These are phyloP conservation scores for Nesoenas mayeri DNA, from an alignment of 2,113 vertebrate genomes.

Conservation along the genomic window DNA sequence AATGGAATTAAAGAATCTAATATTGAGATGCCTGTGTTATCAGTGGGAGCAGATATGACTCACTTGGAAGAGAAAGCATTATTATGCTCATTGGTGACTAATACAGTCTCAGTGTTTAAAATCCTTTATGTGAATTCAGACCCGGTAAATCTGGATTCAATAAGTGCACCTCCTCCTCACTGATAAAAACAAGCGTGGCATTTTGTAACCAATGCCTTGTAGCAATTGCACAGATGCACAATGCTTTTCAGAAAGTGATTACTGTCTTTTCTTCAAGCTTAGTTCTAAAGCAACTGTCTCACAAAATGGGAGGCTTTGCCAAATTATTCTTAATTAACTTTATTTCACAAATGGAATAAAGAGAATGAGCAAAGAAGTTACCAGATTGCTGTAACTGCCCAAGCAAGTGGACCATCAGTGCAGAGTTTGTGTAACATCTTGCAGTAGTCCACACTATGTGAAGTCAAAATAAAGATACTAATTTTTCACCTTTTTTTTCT, in stretches of 20 bases:
- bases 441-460: not conserved
- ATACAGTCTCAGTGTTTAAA: slow-evolving; percentile 25
- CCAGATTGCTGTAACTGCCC: not conserved
- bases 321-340: not conserved
- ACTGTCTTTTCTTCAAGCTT: slow-evolving; percentile 10
- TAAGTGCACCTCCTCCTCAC: not conserved
- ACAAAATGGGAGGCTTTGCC: not conserved
- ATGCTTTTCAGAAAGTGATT: not conserved
- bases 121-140: not conserved
- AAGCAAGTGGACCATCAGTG: not conserved
- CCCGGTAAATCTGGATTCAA: slow-evolving; percentile 20
- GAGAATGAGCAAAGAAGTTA: not conserved
- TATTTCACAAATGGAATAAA: slow-evolving; percentile 4
- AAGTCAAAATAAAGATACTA: not conserved
- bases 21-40: not conserved
- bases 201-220: not conserved
- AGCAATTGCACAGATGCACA: not conserved
- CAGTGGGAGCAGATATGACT: slow-evolving; percentile 5
- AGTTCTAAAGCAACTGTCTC: not conserved
- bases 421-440: not conserved
- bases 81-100: slow-evolving; percentile 12
- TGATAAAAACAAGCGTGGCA: not conserved
- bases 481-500: not conserved
- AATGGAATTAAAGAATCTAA: slow-evolving; percentile 9
- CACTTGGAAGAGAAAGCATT: slow-evolving; percentile 17